Evolutionary conservation across 2,113 vertebrate genomes (phyloP).

Genomic region (Panthera tigris): DNA sequence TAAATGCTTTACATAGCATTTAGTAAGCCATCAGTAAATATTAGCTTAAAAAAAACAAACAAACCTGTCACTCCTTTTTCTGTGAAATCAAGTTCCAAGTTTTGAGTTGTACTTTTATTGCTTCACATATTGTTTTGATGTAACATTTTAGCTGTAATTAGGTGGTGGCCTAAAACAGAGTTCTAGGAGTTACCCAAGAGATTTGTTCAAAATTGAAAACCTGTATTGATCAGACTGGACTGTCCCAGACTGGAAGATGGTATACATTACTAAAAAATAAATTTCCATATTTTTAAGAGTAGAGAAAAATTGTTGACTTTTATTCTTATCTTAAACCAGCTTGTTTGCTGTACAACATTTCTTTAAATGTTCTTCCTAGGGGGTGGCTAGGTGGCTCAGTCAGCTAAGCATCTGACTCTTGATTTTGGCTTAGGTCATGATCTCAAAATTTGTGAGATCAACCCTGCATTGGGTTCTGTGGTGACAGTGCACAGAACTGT

Average conservation of each 20-base stretch:
- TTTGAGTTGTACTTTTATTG: not conserved
- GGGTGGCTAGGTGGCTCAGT: too few relatives aligned
- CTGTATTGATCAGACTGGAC: not conserved
- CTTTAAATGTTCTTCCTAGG: conserved; percentile 11
- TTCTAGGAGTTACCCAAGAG: conserved; percentile 38
- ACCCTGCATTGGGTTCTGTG: too few relatives aligned
- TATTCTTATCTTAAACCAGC: conserved; percentile 26
- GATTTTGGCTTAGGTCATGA: too few relatives aligned
- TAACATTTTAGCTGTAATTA: conserved; percentile 53
- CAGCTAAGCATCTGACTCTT: too few relatives aligned
- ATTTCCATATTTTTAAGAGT: conserved; percentile 20
- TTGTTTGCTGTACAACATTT: not conserved
- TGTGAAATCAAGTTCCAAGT: conserved; percentile 39
- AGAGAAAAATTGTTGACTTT: conserved; percentile 10
- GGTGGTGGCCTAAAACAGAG: conserved; percentile 30
- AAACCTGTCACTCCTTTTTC: conserved; percentile 9
- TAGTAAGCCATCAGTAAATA: not conserved
- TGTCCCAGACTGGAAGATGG: not conserved
- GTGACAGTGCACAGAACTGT: too few relatives aligned
- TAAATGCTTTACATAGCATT: not conserved
- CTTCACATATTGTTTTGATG: conserved; percentile 40
- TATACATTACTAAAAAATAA: not conserved
- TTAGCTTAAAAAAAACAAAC: not conserved
- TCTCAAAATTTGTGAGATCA: too few relatives aligned
- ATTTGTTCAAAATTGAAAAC: conserved; percentile 39